These are phyloP conservation scores for Sycophila sp. DNA, from an alignment of 1,140 invertebrate genomes.

Conservation along the genomic window DNA sequence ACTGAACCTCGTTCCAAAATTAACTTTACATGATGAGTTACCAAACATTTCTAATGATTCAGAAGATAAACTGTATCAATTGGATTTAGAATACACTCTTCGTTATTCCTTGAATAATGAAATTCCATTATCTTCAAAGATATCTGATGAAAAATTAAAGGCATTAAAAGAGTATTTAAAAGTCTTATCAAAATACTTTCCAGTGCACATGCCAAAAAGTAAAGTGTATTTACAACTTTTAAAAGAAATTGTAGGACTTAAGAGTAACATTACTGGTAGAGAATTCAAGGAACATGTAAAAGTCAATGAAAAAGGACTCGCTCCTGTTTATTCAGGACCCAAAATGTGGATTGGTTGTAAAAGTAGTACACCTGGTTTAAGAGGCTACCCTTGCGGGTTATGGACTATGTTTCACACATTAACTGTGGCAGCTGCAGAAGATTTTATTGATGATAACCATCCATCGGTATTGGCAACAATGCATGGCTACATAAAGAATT, in stretches of 20 bases:
- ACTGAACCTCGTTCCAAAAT: neutral
- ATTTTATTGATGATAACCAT: slow-evolving; percentile 64
- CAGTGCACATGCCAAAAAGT: slow-evolving; percentile 71
- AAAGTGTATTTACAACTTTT: slow-evolving; percentile 73
- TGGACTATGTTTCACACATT: slow-evolving; percentile 96
- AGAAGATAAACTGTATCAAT: slow-evolving; percentile 76
- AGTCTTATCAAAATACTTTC: slow-evolving; percentile 79
- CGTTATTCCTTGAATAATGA: slow-evolving; percentile 84
- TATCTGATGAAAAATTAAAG: slow-evolving; percentile 75
- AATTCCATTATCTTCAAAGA: slow-evolving; percentile 74
- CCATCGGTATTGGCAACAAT: slow-evolving; percentile 82
- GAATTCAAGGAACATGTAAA: slow-evolving; percentile 69
- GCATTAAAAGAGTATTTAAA: slow-evolving; percentile 80
- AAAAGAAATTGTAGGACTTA: slow-evolving; percentile 58
- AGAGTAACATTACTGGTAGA: slow-evolving; percentile 67
- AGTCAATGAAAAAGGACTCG: slow-evolving; percentile 65
- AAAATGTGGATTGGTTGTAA: slow-evolving; percentile 84
- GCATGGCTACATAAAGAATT: slow-evolving; percentile 88
- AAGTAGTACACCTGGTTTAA: slow-evolving; percentile 75
- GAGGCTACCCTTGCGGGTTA: slow-evolving; percentile 95
- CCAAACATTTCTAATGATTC: neutral
- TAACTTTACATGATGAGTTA: neutral
- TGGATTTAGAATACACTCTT: slow-evolving; percentile 87
- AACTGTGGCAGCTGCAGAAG: slow-evolving; percentile 79
- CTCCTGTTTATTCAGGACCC: slow-evolving; percentile 69